A percentile compares a stretch with the other conserved stretches of the same genome.
Conservation (phyloP, 2,113 vertebrate species). For the Poeciliopsis turrubarensis region DNA sequence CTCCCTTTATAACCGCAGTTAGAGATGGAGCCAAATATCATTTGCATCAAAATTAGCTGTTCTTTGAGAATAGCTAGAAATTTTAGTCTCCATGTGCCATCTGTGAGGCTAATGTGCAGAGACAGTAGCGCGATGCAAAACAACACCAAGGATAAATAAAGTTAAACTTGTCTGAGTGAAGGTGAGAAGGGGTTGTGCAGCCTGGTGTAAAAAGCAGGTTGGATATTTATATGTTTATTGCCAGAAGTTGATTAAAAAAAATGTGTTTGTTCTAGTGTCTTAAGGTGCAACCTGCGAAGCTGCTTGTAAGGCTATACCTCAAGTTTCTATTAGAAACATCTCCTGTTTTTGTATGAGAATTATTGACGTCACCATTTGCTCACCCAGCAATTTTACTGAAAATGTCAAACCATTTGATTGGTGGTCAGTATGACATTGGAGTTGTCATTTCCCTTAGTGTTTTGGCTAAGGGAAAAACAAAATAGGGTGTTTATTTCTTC, state of each 20-base stretch:
- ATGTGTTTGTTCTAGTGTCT: neutral
- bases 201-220: neutral
- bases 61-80: neutral
- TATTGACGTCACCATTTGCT: neutral
- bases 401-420: neutral
- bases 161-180: neutral
- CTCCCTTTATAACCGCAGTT: neutral
- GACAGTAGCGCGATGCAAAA: neutral
- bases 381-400: neutral
- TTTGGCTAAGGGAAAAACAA: too few species aligned
- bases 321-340: neutral
- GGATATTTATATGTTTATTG: neutral
- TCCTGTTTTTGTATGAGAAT: neutral
- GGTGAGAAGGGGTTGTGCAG: neutral
- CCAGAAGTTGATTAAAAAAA: neutral
- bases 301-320: neutral
- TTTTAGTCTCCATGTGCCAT: neutral
- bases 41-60: constrained; percentile 1
- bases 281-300: neutral
- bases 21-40: neutral
- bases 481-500: neutral
- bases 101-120: neutral
- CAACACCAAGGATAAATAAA: neutral
- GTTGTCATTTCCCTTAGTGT: too few species aligned
- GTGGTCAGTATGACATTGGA: neutral